A percentile compares a stretch with the other conserved stretches of the same genome.
Evolutionary conservation across 2,113 vertebrate species (phyloP).

Genomic region (Brachirus orientalis): DNA sequence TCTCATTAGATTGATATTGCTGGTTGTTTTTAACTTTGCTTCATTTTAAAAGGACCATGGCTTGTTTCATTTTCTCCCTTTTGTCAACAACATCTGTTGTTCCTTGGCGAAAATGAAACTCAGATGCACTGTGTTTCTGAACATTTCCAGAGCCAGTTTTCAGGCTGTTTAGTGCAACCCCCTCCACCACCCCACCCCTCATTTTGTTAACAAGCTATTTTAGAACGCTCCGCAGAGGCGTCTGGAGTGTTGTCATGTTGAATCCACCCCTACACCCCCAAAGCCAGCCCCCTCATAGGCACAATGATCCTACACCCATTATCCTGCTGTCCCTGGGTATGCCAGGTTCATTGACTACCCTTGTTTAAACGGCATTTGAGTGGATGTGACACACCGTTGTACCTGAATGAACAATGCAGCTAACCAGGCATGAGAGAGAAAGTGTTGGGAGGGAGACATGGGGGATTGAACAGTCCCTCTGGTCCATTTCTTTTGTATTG

Average conservation of each 20-base stretch:
- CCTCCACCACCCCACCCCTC: background rate
- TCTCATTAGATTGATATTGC: constrained; percentile 71
- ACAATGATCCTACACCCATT: constrained; percentile 19
- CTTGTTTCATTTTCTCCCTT: constrained; percentile 43
- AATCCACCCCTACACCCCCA: background rate
- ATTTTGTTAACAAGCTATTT: constrained; percentile 59
- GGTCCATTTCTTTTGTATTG: constrained; percentile 10
- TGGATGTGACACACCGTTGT: constrained; percentile 33
- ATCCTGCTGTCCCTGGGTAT: constrained; percentile 12
- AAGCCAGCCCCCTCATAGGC: background rate
- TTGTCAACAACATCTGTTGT: constrained; percentile 80
- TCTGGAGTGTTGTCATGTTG: constrained; percentile 34
- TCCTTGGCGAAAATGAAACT: constrained; percentile 12
- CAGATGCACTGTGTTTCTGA: constrained; percentile 11
- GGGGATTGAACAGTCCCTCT: constrained; percentile 12
- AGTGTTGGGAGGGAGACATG: constrained; percentile 11
- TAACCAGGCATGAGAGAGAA: constrained; percentile 44
- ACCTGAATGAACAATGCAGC: constrained; percentile 50
- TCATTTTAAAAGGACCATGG: constrained; percentile 54
- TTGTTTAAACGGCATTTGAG: constrained; percentile 43
- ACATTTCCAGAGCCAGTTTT: constrained; percentile 25
- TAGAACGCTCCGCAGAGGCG: constrained; percentile 5
- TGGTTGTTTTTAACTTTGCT: constrained; percentile 64
- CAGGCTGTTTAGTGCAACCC: no score
- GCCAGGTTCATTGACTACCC: constrained; percentile 41